Percentiles rank a stretch among this genome's conserved stretches.
These are phyloP conservation scores for Pseudolaguvia tuberculata DNA, from an alignment of 2,113 vertebrate genomes.

Conservation along the genomic window DNA sequence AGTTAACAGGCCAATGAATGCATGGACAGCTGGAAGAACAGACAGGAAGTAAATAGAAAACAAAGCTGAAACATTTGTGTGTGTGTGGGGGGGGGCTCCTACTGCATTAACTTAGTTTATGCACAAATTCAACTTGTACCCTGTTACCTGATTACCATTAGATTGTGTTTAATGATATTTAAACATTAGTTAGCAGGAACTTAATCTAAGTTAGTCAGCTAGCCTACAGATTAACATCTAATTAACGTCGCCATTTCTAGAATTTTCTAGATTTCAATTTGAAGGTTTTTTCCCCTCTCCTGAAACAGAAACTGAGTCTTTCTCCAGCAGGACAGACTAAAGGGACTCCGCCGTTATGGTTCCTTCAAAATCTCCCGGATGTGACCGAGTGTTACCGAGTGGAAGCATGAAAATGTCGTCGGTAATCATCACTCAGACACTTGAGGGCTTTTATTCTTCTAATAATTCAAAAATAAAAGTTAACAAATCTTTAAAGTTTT, in stretches of 20 bases:
- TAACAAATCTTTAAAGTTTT: too few relatives aligned
- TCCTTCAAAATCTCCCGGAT: neutral
- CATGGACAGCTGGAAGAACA: slow-evolving; percentile 10
- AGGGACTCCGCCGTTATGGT: neutral
- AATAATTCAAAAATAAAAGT: too few relatives aligned
- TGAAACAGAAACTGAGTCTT: neutral
- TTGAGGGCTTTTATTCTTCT: neutral
- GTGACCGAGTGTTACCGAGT: neutral
- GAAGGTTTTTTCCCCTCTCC: neutral
- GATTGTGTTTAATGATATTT: neutral
- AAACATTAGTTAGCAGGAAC: neutral
- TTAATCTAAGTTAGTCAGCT: neutral
- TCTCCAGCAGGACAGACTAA: neutral
- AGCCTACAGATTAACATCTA: neutral
- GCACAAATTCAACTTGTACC: neutral
- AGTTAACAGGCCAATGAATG: neutral
- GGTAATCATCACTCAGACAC: neutral
- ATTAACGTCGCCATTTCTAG: neutral
- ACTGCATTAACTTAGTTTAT: neutral
- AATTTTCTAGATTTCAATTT: neutral
- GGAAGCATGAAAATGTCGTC: neutral
- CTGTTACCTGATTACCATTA: neutral
- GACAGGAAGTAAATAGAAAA: slow-evolving; percentile 32
- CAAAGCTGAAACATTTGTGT: neutral
- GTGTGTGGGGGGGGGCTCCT: neutral